These are phyloP conservation scores for Opisthocomus hoazin DNA, from an alignment of 2,113 vertebrate species.

Conservation along the genomic window DNA sequence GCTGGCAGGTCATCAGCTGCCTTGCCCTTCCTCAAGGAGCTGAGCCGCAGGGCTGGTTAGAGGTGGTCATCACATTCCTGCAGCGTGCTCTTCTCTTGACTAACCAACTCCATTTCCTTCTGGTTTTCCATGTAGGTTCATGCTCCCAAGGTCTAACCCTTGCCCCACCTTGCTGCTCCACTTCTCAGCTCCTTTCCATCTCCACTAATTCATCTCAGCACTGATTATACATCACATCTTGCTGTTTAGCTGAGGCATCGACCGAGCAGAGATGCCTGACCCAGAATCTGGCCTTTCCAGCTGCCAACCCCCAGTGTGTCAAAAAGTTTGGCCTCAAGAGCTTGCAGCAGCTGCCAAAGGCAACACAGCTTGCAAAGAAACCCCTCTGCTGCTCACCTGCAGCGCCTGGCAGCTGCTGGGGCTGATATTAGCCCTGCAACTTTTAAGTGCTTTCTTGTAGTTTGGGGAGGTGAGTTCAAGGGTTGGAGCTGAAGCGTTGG, in stretches of 20 bases:
- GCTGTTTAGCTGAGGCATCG: background rate
- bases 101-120: background rate
- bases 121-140: background rate
- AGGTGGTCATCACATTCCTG: background rate
- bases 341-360: background rate
- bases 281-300: background rate
- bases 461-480: background rate
- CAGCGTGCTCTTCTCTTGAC: background rate
- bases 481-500: background rate
- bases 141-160: background rate
- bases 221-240: background rate
- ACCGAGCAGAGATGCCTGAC: background rate
- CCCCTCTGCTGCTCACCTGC: background rate
- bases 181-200: background rate
- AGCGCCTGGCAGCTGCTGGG: background rate
- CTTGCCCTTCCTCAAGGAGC: background rate
- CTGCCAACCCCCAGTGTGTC: background rate
- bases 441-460: background rate
- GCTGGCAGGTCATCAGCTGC: background rate
- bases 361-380: background rate
- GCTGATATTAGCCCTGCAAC: background rate
- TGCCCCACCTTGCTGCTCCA: background rate
- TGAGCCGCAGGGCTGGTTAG: background rate
- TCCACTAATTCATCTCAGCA: background rate
- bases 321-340: background rate